Evolutionary conservation across 2,113 vertebrate genomes (phyloP).

Genomic region (Phrynosoma platyrhinos): DNA sequence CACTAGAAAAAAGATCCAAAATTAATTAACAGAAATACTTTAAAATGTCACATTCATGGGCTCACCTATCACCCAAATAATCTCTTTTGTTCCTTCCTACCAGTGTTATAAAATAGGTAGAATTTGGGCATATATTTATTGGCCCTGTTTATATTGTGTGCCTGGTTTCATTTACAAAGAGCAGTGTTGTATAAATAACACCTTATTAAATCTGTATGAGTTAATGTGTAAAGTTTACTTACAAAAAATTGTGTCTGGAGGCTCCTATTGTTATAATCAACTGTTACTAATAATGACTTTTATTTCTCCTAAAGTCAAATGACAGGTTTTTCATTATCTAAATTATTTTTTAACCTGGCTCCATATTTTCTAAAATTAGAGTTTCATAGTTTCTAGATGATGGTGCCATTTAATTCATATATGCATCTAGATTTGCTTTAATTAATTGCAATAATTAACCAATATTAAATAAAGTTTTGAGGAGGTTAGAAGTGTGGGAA

Average conservation of each 20-base stretch:
- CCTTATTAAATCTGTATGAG: background rate
- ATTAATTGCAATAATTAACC: background rate
- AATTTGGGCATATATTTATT: background rate
- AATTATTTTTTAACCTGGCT: background rate
- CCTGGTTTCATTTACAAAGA: background rate
- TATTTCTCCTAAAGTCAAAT: background rate
- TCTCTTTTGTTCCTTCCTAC: background rate
- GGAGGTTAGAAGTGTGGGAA: background rate
- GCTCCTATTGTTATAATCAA: constrained; percentile 10
- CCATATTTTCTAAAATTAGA: background rate
- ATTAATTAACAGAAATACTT: no score
- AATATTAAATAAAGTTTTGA: background rate
- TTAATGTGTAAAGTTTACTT: constrained; percentile 69
- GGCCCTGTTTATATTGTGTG: background rate
- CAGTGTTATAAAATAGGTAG: background rate
- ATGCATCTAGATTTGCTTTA: background rate
- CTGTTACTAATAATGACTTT: background rate
- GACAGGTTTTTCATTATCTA: background rate
- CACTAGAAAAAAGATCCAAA: background rate
- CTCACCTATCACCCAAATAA: background rate
- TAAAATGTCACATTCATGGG: no score
- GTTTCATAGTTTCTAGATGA: background rate
- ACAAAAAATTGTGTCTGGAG: background rate
- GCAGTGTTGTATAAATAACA: background rate
- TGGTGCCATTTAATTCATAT: background rate